phyloP scores from a whole-genome alignment of 2,797 vertebrate species.

The Hoplostethus mediterraneus region DNA sequence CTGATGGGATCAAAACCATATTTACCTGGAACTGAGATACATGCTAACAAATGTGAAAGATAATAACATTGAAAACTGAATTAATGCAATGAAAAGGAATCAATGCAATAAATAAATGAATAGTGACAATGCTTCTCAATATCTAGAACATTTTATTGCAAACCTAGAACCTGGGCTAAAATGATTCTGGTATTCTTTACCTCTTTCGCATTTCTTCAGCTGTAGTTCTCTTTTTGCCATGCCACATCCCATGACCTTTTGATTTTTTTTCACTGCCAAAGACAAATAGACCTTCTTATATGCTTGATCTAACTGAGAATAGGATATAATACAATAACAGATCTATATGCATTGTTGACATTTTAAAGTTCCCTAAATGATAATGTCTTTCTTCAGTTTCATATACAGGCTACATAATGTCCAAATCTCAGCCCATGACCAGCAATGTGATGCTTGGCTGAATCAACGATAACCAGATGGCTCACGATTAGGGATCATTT shows the following conservation, averaged over 20 bases:
- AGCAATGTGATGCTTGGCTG: not conserved
- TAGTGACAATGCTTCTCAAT: not conserved
- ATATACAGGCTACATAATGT: not conserved
- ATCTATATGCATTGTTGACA: conserved; percentile 1
- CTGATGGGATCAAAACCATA: not conserved
- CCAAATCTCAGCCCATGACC: not conserved
- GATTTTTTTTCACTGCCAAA: conserved; percentile 48
- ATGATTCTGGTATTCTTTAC: conserved; percentile 56
- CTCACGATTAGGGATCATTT: conserved; percentile 15
- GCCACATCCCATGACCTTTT: conserved; percentile 89
- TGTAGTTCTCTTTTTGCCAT: conserved; percentile 73
- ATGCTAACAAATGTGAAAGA: conserved; percentile 57
- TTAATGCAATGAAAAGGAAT: not conserved
- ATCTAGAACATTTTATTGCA: not conserved
- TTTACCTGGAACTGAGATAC: conserved; percentile 81
- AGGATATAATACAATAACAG: conserved; percentile 4
- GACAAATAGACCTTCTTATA: conserved; percentile 4
- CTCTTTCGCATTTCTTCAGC: conserved; percentile 83
- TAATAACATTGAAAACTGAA: not conserved
- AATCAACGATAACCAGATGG: conserved; percentile 9
- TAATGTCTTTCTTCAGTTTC: not conserved
- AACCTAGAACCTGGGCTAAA: not conserved
- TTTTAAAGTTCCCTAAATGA: no score
- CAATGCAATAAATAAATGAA: not conserved
- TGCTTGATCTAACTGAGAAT: conserved; percentile 14